Base-by-base conservation (phyloP, 2,113 vertebrate species). In the Sardina pilchardus region DNA sequence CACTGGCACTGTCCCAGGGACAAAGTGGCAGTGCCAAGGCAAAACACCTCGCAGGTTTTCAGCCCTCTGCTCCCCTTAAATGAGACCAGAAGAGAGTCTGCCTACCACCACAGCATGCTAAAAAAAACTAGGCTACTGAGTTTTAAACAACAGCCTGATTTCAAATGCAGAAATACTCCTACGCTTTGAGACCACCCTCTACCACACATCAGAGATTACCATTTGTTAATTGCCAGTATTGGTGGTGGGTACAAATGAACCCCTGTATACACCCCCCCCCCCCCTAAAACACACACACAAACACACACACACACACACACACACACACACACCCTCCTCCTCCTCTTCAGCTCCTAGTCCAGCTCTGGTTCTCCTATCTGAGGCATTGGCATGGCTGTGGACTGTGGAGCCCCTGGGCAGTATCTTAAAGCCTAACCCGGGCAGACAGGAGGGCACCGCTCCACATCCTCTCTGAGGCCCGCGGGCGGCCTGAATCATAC, bases 401-500 rank as follows among this genome's bases (percentile, higher is more conserved):
- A 34, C 30, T 34, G 39, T 42, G 39, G 39, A 42, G 39, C 39
- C 21, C 16, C 30, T 36, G 30, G 34, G 71, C 71, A 17, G 71
- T 12, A 36, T 78, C 71, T 78, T 36, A 34, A 78, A 78, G 71
- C 71, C 71, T 78, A 78, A 84, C 21, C 8, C 63, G 75, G 82
- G 83, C 83, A 82, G 89, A 83, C 75, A 67, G 78, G 59, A 42
- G 85, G 81, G 81, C 87, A 85, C 84, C 81, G 67, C 42, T 42
- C 81, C 82, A 81, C 84, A 81, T 83, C 85, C 80, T 63, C 82
- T 50, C 71, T 67, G 39, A 80, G 84, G 82, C 86, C 87, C 63
- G 44, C 82, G 82, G 85, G 85, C 85, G 80, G 75, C 36, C 89
- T 87, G 87, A 90, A 87, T 90, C 89, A 88, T 86, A 90, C 85